Base-by-base conservation (phyloP, 2,113 vertebrate species). In the Oncorhynchus clarkii region DNA sequence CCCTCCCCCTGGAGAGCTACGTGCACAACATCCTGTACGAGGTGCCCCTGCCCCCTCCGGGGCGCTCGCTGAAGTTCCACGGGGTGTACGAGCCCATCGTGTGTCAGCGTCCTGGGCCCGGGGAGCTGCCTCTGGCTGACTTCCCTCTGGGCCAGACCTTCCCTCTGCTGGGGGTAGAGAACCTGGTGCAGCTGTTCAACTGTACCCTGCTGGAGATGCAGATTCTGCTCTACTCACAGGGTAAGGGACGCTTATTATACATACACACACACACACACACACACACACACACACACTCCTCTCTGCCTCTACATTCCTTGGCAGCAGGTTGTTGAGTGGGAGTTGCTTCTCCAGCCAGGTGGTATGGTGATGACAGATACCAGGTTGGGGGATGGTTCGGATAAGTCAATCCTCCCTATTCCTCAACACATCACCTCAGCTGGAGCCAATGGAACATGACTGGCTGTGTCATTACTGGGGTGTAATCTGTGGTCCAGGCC, bases 201-300 rank as follows among this genome's bases (percentile, higher is more conserved):
- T 98, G 97, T 1, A 95, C 95, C 26, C 93, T 98, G 49, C 90
- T 98, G 78, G 97, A 98, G 90, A 98, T 97, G 96, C 97, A 98
- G 92, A 95, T 97, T 82, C 96, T 98, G 16, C 94, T 98, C 18
- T 98, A 97, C 87, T 98, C 97, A 0, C 95, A 97, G 91, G 97
- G 97, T 98, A 81, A 84, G 94, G 14, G 51, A 14, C 0, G 12
- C 3, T 45, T 45, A 54, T 54, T 18, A 18, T 0, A 14, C 14
- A 18, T 0, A 1, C 16, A 12, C 12, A 51, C 49, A 11, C 9
- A 51, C 48, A 51, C 8, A 3, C 11, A 51, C 48, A 12, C 49
- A 51, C 49, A 14, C 14, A 12, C 49, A 51, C 13, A n/a, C n/a
- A 13, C 12, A 54, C 51, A 54, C 51, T 54, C 51, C 51, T 54